Percentiles rank a stretch among this genome's conserved stretches.
phyloP scores from a whole-genome alignment of 2,888 invertebrate genomes.

The Podotricha telesiphe region DNA sequence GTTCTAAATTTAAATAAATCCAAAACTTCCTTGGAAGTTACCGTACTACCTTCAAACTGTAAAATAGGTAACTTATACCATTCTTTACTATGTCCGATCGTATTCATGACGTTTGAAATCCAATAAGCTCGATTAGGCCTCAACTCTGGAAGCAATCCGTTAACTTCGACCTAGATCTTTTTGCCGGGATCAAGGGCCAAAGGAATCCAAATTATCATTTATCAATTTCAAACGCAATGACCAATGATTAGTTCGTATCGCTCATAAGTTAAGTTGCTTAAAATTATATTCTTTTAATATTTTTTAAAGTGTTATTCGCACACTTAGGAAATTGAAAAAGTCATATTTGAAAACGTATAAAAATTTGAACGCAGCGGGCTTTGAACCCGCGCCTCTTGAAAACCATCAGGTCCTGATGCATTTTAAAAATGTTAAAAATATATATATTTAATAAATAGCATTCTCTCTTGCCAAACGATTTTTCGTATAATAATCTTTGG shows the following conservation, averaged over 20 bases:
- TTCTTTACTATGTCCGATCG: neutral
- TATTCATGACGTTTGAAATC: constrained; percentile 17
- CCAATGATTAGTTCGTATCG: neutral
- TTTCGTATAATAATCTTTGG: too few relatives aligned
- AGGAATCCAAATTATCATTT: neutral
- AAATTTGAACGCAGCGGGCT: too few relatives aligned
- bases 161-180: constrained; percentile 16
- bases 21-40: neutral
- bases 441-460: too few relatives aligned
- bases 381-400: too few relatives aligned
- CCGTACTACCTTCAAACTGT: neutral
- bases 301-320: too few relatives aligned
- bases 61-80: neutral
- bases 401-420: too few relatives aligned
- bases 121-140: constrained; percentile 6
- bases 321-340: too few relatives aligned
- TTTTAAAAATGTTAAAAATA: too few relatives aligned
- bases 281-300: too few relatives aligned
- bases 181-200: neutral
- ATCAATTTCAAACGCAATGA: constrained; percentile 9
- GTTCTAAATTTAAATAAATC: neutral
- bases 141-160: constrained; percentile 19
- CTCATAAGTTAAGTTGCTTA: too few relatives aligned
- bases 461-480: too few relatives aligned
- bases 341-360: too few relatives aligned